Evolutionary conservation across 2,888 invertebrate species (phyloP), one percentile per base, ranked within the genome.

Genomic region (Polyploca ridens): DNA sequence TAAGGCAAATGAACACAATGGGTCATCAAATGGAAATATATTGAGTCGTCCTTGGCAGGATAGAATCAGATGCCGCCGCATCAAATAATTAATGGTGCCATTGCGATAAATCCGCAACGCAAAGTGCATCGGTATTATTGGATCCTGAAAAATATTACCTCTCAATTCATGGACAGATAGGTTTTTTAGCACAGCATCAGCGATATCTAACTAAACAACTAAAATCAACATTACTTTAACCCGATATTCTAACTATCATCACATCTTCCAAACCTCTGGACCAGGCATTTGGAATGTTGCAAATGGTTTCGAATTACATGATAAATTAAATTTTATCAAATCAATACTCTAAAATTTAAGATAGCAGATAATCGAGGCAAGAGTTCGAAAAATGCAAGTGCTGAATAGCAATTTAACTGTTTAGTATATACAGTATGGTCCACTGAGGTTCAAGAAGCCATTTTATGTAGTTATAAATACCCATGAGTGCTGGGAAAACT

Each of bases 11-110:
- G 98, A 97, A 95, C 98, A 98, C 94, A 97, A 96, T 82, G 98
- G 98, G 95, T 98, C 98, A 92, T 98, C 98, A 93, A 98, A 98
- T 81, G 98, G 98, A 95, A 98, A 98, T 93, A 98, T 98, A 91
- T 98, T 97, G 87, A 98, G 96, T 91, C 97, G 96, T 88, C 98
- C 98, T 93, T 98, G 98, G 94, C 98, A 98, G 83, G 98, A 98
- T 84, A 98, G 95, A 83, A 98, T 98, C 82, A 98, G 96, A 92
- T 98, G 98, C 82, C 98, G 96, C 93, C 98, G 96, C 97, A 98
- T 98, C 90, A 98, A 96, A 94, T 98, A 98, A 95, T 97, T 97
- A 92, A 98, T 98, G 86, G 98, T 98, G 89, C 98, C 98, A 90
- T 98, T 98, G 85, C 98, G 96, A 91, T 97, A 98, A 87, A 98